Evolutionary conservation across 2,888 invertebrate genomes (phyloP).

Genomic region (Phyllotreta striolata): DNA sequence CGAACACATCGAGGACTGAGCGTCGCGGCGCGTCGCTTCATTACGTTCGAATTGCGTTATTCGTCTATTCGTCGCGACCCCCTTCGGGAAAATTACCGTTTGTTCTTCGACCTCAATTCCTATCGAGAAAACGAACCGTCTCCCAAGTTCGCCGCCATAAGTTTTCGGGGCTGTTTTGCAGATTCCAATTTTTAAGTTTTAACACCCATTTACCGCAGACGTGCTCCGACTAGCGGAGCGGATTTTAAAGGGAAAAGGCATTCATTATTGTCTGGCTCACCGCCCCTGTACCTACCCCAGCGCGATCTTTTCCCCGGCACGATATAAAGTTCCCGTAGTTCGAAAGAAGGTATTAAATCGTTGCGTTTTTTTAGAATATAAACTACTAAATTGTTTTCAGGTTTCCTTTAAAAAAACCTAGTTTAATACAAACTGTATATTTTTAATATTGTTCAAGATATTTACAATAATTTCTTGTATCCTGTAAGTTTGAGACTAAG

Average conservation of each 20-base stretch:
- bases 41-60: not conserved
- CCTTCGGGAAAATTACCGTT: constrained; percentile 23
- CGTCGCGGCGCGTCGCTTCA: too few species aligned
- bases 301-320: not conserved
- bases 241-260: constrained; percentile 10
- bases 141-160: constrained; percentile 20
- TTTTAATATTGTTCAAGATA: too few species aligned
- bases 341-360: not conserved
- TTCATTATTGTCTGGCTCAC: constrained; percentile 12
- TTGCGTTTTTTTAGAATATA: not conserved
- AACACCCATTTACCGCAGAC: constrained; percentile 29
- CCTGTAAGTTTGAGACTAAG: too few species aligned
- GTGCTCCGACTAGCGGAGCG: constrained; percentile 13
- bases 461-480: too few species aligned
- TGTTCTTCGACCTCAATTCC: constrained; percentile 20
- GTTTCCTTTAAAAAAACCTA: too few species aligned
- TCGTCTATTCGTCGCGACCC: constrained; percentile 9
- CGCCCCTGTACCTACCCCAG: not conserved
- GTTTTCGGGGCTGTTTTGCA: constrained; percentile 24
- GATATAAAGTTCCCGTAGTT: too few species aligned
- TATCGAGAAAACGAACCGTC: constrained; percentile 25
- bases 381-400: not conserved
- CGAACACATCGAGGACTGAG: too few species aligned
- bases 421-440: too few species aligned
- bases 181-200: constrained; percentile 28